These are phyloP conservation scores for Pristiophorus japonicus DNA, from an alignment of 2,113 vertebrate genomes.

Conservation along the genomic window DNA sequence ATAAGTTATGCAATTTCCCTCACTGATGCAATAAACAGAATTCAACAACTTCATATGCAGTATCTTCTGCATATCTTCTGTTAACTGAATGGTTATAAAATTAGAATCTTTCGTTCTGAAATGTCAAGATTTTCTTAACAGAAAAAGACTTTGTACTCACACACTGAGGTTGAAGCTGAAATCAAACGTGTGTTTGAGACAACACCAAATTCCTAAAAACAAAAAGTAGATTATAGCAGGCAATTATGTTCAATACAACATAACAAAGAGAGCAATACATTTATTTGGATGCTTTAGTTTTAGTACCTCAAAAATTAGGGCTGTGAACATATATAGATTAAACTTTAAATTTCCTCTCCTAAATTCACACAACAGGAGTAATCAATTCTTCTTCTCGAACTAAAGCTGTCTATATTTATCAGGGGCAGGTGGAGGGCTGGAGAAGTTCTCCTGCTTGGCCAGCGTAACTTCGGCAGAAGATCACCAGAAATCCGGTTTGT, in stretches of 20 bases:
- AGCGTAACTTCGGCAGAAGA: neutral
- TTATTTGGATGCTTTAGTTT: neutral
- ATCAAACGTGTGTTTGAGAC: slow-evolving; percentile 97
- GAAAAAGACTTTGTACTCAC: slow-evolving; percentile 65
- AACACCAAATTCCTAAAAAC: slow-evolving; percentile 89
- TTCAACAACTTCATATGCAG: neutral
- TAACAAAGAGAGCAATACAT: neutral
- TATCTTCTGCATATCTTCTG: neutral
- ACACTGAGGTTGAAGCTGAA: slow-evolving; percentile 96
- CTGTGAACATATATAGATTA: neutral
- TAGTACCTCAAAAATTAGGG: neutral
- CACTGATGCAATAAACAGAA: neutral
- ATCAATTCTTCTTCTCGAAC: neutral
- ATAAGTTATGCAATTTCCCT: neutral
- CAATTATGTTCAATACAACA: slow-evolving; percentile 22
- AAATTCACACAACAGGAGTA: neutral
- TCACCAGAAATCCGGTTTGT: neutral
- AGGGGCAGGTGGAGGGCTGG: too few relatives aligned
- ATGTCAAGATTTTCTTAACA: too few relatives aligned
- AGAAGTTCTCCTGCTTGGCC: too few relatives aligned
- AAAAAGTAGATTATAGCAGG: slow-evolving; percentile 45
- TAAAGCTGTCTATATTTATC: neutral
- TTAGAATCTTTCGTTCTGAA: neutral
- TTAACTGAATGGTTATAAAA: neutral
- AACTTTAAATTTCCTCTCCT: neutral